Conservation (phyloP, 2,888 invertebrate genomes). For the Andricus curvator region DNA sequence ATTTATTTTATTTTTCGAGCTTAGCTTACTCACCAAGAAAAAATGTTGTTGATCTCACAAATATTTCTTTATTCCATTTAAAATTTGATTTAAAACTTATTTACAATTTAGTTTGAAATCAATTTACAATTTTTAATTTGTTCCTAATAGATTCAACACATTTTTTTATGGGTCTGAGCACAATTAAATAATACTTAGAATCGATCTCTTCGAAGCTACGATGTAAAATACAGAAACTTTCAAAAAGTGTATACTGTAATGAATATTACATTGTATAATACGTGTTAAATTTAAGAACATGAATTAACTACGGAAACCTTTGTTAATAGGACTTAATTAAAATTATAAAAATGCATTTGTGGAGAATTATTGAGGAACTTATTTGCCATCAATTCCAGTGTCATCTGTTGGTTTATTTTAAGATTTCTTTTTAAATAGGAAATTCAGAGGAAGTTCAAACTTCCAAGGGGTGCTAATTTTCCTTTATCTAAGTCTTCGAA, state of each 20-base stretch:
- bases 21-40: constrained; percentile 10
- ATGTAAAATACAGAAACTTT: constrained; percentile 11
- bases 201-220: constrained; percentile 30
- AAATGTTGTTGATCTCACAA: neutral
- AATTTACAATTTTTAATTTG: neutral
- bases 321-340: constrained; percentile 20
- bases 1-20: constrained; percentile 26
- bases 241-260: constrained; percentile 23
- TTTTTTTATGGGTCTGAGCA: constrained; percentile 20
- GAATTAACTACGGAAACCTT: constrained; percentile 22
- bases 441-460: neutral
- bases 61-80: neutral
- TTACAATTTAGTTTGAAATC: neutral
- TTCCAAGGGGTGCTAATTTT: neutral
- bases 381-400: constrained; percentile 42
- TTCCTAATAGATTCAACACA: neutral
- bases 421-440: constrained; percentile 6
- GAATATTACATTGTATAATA: constrained; percentile 31
- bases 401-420: constrained; percentile 36
- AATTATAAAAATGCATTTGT: constrained; percentile 28
- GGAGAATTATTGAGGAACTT: constrained; percentile 38
- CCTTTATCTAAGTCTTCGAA: neutral
- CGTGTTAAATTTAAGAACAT: constrained; percentile 26
- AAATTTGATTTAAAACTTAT: neutral
- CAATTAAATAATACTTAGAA: constrained; percentile 14